Base-by-base conservation (phyloP, 1,140 invertebrate species). In the Drosophila hydei region DNA sequence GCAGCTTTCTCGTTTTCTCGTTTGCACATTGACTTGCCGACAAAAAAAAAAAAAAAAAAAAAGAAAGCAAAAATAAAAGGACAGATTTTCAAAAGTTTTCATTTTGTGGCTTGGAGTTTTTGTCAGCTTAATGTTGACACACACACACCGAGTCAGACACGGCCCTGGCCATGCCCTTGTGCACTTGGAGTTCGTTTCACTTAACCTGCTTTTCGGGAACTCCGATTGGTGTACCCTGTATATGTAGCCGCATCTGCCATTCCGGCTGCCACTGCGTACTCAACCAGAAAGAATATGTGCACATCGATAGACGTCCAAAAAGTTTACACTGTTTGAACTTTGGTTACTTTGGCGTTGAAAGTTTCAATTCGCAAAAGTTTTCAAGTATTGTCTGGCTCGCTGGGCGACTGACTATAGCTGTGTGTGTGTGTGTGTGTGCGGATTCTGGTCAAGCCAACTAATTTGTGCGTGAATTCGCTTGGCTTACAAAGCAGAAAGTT, bases 151-250 rank as follows among this genome's bases (percentile, higher is more conserved):
- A 55, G 62, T 68, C 33, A 30, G 33, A 30, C 8, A 21, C 27
- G 56, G 47, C 43, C 58, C 67, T 76, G 74, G 63, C 75, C 71
- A 71, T 84, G 79, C 64, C 68, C 63, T 62, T 78, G 48, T 76
- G 48, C 81, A 77, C 73, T 68, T 60, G 50, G 58, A 67, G 80
- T 80, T 85, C 81, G 80, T 80, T 64, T 87, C 80, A 79, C 77
- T 85, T 85, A 85, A 85, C 81, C 80, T 83, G 72, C 52, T 12
- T 47, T 19, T 30, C 6, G 45, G 30, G 8, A 5, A 18, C 63
- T 43, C n/a, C 48, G 14, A 36, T 51, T 36, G 65, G 33, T 18
- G 25, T 19, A 69, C 58, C 50, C 59, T 54, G 27, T 54, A 30
- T 36, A 30, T 58, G 36, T 33, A 6, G 18, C 50, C 36, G 52